Percentiles rank a stretch among this genome's conserved stretches.
These are phyloP conservation scores for Mesochorus sp. DNA, from an alignment of 2,888 invertebrate species.

Conservation along the genomic window DNA sequence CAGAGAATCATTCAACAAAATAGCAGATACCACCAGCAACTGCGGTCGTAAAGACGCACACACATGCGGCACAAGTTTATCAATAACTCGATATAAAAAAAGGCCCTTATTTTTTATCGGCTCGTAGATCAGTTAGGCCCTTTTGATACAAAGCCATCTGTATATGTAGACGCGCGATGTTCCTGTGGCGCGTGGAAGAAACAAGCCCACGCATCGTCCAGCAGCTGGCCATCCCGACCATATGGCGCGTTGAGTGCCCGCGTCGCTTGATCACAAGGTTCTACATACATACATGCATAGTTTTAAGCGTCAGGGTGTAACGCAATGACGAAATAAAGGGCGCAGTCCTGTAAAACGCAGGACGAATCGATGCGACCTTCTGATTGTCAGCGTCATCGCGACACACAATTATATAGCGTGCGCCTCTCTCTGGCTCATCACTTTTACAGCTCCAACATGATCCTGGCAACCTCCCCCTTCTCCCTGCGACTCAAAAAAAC, in stretches of 20 bases:
- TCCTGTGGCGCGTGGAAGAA: constrained; percentile 63
- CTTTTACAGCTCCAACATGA: constrained; percentile 1
- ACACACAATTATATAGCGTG: not conserved
- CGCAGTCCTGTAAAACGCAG: not conserved
- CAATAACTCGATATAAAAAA: constrained; percentile 25
- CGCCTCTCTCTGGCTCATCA: constrained; percentile 14
- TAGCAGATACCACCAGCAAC: constrained; percentile 44
- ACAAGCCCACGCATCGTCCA: constrained; percentile 61
- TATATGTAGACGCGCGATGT: constrained; percentile 14
- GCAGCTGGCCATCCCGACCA: constrained; percentile 74
- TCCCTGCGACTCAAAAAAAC: constrained; percentile 52
- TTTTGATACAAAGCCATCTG: not conserved
- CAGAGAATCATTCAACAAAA: not conserved
- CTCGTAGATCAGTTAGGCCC: not conserved
- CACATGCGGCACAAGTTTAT: too few species aligned
- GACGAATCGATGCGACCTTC: not conserved
- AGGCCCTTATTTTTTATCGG: constrained; percentile 61
- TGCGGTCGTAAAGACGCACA: too few species aligned
- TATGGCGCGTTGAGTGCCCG: constrained; percentile 70
- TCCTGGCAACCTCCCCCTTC: constrained; percentile 40
- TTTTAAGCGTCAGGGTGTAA: not conserved
- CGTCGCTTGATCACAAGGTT: not conserved
- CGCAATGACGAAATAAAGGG: not conserved
- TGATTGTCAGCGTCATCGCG: not conserved
- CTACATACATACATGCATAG: not conserved